phyloP scores from a whole-genome alignment of 2,113 vertebrate genomes.

The Chlamydotis undulata region DNA sequence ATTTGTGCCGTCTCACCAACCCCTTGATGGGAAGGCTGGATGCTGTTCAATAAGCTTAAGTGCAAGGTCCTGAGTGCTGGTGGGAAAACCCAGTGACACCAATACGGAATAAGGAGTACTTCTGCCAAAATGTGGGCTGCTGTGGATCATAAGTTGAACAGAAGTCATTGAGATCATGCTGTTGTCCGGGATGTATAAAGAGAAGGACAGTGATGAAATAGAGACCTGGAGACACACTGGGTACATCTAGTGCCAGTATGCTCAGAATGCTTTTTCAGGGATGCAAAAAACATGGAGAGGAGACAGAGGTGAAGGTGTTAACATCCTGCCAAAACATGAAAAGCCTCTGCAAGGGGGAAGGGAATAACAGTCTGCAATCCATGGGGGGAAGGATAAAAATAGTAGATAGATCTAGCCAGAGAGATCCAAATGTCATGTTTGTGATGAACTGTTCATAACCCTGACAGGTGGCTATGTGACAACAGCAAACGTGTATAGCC shows the following conservation, averaged over 20 bases:
- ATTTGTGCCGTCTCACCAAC: neutral
- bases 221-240: neutral
- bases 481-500: neutral
- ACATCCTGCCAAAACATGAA: neutral
- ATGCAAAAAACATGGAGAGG: neutral
- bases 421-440: neutral
- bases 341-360: neutral
- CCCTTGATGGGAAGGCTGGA: neutral
- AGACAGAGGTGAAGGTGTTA: neutral
- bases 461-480: neutral
- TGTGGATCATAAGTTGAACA: neutral
- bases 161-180: neutral
- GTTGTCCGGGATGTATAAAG: neutral
- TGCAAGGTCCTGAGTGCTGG: neutral
- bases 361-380: neutral
- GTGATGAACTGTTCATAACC: neutral
- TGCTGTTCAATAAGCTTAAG: neutral
- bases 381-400: neutral
- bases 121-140: neutral
- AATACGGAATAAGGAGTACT: neutral
- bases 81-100: neutral
- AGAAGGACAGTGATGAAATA: neutral
- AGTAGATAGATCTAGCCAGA: neutral
- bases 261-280: neutral
- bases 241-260: too few species aligned